phyloP scores from a whole-genome alignment of 2,113 vertebrate species.

The cattle (Bos taurus) region DNA sequence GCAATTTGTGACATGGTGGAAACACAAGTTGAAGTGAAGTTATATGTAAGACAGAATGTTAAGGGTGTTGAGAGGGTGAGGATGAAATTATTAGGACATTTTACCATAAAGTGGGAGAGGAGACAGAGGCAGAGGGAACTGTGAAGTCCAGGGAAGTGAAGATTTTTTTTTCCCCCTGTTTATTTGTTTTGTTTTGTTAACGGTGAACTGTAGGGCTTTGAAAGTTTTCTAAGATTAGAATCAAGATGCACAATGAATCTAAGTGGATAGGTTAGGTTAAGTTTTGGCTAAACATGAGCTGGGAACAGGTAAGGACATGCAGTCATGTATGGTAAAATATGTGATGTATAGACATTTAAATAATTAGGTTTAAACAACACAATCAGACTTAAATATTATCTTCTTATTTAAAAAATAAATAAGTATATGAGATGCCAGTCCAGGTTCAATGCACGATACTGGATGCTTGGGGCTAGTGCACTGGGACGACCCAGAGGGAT shows the following conservation, averaged over 20 bases:
- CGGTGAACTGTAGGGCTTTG: neutral
- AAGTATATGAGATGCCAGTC: neutral
- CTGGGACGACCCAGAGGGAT: too few species aligned
- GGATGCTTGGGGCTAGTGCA: too few species aligned
- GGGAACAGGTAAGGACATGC: too few species aligned
- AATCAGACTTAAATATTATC: neutral
- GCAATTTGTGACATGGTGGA: neutral
- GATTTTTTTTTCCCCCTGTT: too few species aligned
- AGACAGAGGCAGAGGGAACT: neutral
- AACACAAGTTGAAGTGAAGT: neutral
- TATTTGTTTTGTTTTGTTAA: neutral
- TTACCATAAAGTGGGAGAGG: neutral
- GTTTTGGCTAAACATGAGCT: neutral
- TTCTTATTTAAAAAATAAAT: neutral
- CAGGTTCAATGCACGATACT: too few species aligned
- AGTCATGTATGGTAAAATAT: neutral
- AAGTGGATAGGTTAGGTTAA: neutral
- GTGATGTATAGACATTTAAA: neutral
- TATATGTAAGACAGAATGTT: neutral
- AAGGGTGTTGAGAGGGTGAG: neutral
- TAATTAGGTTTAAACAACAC: neutral
- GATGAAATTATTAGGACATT: neutral
- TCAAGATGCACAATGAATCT: neutral
- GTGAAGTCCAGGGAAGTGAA: neutral
- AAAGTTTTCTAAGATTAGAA: neutral